phyloP scores from a whole-genome alignment of 1,140 invertebrate species.

The Rhagoletis pomonella region DNA sequence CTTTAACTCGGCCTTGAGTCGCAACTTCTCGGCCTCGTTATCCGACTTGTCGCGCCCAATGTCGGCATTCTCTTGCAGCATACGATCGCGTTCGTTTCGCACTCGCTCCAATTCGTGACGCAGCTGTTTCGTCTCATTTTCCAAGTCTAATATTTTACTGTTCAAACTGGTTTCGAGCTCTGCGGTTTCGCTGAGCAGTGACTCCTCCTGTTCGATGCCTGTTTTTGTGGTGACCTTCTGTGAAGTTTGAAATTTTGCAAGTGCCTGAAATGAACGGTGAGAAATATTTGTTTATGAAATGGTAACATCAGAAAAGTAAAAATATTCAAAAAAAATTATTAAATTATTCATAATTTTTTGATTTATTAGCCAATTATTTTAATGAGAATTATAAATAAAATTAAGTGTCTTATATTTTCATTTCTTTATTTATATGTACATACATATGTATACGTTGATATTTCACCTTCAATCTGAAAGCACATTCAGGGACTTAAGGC shows the following conservation, averaged over 20 bases:
- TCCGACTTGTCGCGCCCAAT: constrained; percentile 89
- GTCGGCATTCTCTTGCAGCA: constrained; percentile 85
- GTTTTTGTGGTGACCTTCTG: constrained; percentile 95
- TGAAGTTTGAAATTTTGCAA: constrained; percentile 95
- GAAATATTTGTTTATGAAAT: no score
- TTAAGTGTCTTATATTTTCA: no score
- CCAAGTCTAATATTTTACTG: constrained; percentile 91
- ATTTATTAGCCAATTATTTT: no score
- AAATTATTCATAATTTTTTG: no score
- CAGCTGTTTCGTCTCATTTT: constrained; percentile 90
- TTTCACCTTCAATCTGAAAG: no score
- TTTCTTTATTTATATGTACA: no score
- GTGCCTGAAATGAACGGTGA: constrained; percentile 81
- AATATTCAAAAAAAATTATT: no score
- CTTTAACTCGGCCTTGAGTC: constrained; percentile 86
- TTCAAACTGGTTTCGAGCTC: constrained; percentile 94
- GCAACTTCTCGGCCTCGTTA: constrained; percentile 86
- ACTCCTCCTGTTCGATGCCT: constrained; percentile 98
- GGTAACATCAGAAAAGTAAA: no score
- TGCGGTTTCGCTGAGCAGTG: constrained; percentile 92
- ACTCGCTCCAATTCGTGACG: constrained; percentile 87
- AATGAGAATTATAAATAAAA: no score
- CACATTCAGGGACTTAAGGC: no score
- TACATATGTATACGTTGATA: no score
- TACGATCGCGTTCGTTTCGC: constrained; percentile 83